Percentiles rank a stretch among this genome's conserved stretches.
phyloP scores from a whole-genome alignment of 2,797 vertebrate genomes.

The Pachyuromys duprasi region DNA sequence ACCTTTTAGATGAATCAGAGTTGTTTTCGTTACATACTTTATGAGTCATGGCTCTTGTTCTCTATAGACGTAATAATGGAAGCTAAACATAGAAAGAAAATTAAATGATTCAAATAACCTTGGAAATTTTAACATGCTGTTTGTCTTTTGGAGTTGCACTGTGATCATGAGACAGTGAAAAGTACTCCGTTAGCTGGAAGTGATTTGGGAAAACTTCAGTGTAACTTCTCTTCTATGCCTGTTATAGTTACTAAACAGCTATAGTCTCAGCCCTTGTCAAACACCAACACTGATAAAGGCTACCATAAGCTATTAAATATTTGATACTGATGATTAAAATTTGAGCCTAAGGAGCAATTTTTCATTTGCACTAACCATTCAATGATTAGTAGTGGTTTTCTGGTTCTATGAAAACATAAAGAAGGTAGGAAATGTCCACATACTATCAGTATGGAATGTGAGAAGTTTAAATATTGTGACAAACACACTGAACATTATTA shows the following conservation, averaged over 20 bases:
- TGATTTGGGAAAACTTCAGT: slow-evolving; percentile 26
- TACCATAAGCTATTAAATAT: not conserved
- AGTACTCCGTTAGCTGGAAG: slow-evolving; percentile 7
- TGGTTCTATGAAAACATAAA: not conserved
- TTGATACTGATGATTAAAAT: slow-evolving; percentile 15
- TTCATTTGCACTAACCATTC: not conserved
- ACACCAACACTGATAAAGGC: not conserved
- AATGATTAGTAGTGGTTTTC: not conserved
- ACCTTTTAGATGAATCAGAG: slow-evolving; percentile 73
- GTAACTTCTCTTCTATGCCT: not conserved
- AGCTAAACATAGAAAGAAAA: not conserved
- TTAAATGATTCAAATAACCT: slow-evolving; percentile 54
- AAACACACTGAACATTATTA: not conserved
- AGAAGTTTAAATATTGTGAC: not conserved
- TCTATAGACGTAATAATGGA: slow-evolving; percentile 50
- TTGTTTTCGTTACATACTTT: slow-evolving; percentile 45
- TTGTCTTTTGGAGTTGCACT: not conserved
- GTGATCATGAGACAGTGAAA: not conserved
- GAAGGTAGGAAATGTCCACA: slow-evolving; percentile 3
- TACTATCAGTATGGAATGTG: not conserved
- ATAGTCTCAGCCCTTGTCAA: not conserved
- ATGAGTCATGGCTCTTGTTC: slow-evolving; percentile 66
- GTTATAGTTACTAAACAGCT: not conserved
- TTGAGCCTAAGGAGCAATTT: not conserved
- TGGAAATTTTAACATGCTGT: not conserved